Evolutionary conservation across 53 echinoderm and acorn worm species (phyloP).

Genomic region (Arbacia lixula): DNA sequence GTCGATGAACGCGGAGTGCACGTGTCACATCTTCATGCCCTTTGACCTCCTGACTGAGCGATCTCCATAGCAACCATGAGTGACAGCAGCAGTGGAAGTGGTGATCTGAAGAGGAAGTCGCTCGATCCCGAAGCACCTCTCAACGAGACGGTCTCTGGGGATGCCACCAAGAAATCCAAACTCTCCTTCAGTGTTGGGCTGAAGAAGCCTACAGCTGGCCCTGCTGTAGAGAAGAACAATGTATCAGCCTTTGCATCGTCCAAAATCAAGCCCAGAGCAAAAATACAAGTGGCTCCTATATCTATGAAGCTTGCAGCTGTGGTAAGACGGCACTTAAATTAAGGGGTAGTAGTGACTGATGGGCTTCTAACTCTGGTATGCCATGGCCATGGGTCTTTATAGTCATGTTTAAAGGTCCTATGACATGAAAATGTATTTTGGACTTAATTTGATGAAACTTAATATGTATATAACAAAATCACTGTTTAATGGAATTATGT

Average conservation of each 20-base stretch:
- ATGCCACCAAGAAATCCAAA: constrained; percentile 44
- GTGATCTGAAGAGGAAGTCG: constrained; percentile 17
- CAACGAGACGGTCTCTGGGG: no score
- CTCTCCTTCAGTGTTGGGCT: constrained; percentile 26
- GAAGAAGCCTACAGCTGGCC: constrained; percentile 9
- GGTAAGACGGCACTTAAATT: not conserved
- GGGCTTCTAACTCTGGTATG: no score
- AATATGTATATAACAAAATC: no score
- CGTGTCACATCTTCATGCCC: no score
- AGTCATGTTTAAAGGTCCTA: no score
- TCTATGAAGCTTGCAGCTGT: constrained; percentile 10
- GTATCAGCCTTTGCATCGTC: not conserved
- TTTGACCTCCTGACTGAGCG: not conserved
- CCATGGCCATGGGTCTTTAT: no score
- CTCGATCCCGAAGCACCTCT: not conserved
- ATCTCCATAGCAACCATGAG: not conserved
- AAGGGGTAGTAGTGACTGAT: not conserved
- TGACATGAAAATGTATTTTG: no score
- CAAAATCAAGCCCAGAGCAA: not conserved
- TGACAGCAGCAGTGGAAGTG: not conserved
- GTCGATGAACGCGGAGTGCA: no score
- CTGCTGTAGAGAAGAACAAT: not conserved
- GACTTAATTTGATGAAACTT: no score
- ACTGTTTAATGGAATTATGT: no score
- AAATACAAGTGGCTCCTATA: constrained; percentile 22